Percentiles rank a stretch among this genome's conserved stretches.
phyloP scores from a whole-genome alignment of 2,888 invertebrate species.

The Byasa hedistus region DNA sequence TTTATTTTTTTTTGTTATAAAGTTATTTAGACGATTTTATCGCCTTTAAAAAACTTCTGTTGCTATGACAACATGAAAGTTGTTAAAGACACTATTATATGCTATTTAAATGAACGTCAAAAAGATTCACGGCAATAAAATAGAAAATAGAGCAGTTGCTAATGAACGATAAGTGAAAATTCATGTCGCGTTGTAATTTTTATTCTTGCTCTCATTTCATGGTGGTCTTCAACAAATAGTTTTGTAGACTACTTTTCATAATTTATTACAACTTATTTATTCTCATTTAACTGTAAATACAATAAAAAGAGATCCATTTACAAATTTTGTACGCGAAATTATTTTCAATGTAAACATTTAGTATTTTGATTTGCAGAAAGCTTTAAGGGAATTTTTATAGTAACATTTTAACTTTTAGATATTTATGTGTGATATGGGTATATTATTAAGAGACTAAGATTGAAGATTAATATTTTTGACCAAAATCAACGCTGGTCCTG shows the following conservation, averaged over 20 bases:
- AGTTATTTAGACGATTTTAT: too few species aligned
- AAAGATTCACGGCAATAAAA: too few species aligned
- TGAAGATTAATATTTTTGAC: constrained; percentile 13
- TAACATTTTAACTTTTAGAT: too few species aligned
- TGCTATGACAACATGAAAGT: too few species aligned
- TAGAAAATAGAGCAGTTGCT: not conserved
- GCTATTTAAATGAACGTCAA: not conserved
- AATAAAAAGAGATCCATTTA: not conserved
- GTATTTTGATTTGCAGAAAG: too few species aligned
- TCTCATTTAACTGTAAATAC: not conserved
- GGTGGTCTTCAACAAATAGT: not conserved
- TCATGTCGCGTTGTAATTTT: not conserved
- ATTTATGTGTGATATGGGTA: not conserved
- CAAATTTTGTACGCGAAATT: not conserved
- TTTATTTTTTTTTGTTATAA: too few species aligned
- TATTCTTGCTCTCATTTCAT: not conserved
- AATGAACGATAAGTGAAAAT: not conserved
- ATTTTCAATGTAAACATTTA: constrained; percentile 7
- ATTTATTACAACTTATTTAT: too few species aligned
- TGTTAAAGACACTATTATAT: not conserved
- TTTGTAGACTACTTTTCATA: not conserved
- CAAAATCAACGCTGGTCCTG: constrained; percentile 11
- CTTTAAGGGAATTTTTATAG: too few species aligned
- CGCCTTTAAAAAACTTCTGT: too few species aligned
- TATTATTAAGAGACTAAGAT: constrained; percentile 15